Conservation (phyloP, 2,888 invertebrate species). For the Tenthredo livida region DNA sequence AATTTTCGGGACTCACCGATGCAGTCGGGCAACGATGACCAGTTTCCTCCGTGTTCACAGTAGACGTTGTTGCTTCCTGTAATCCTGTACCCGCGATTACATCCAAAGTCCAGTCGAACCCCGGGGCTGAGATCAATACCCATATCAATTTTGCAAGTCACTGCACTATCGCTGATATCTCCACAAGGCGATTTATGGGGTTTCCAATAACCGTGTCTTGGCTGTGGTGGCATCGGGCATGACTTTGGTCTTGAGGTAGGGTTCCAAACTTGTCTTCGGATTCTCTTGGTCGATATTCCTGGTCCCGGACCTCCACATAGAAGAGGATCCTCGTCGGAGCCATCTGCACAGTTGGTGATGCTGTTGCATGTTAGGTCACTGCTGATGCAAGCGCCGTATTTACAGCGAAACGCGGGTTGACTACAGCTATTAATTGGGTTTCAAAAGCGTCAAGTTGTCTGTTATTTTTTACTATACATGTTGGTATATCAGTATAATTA, state of each 20-base stretch:
- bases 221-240: slow-evolving; percentile 69
- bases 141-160: slow-evolving; percentile 63
- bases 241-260: slow-evolving; percentile 30
- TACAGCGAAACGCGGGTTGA: slow-evolving; percentile 72
- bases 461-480: background rate
- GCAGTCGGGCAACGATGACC: slow-evolving; percentile 69
- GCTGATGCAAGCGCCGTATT: slow-evolving; percentile 77
- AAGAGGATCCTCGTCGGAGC: slow-evolving; percentile 74
- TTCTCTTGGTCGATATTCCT: background rate
- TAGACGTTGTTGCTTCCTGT: slow-evolving; percentile 63
- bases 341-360: slow-evolving; percentile 73
- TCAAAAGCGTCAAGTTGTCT: background rate
- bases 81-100: slow-evolving; percentile 66
- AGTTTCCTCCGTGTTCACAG: slow-evolving; percentile 67
- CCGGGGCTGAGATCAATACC: slow-evolving; percentile 64
- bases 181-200: slow-evolving; percentile 66
- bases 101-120: slow-evolving; percentile 69
- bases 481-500: background rate
- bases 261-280: background rate
- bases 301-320: slow-evolving; percentile 58
- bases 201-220: slow-evolving; percentile 68
- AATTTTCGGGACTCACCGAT: slow-evolving; percentile 62
- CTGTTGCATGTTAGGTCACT: slow-evolving; percentile 72
- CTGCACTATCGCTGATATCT: slow-evolving; percentile 53
- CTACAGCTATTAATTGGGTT: slow-evolving; percentile 69